Base-by-base conservation (phyloP, 92 coral and sea anemone genomes). In the Pocillopora meandrina region DNA sequence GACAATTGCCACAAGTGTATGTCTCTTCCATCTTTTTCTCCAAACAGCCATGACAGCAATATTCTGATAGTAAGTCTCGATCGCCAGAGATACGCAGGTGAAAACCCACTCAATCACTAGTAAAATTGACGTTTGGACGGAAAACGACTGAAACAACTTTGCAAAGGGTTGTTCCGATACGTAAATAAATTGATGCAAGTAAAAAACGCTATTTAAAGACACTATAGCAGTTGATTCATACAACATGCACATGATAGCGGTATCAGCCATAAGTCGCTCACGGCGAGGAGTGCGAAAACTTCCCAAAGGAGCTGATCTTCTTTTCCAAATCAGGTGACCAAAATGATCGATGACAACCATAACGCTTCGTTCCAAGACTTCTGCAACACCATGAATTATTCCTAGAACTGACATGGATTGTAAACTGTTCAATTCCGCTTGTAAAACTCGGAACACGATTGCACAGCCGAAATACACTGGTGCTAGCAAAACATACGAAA, bases 201-300 rank as follows among this genome's bases (percentile, higher is more conserved):
- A 42, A 3, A 42, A 42, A 42, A 42, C 52, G 8, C 52, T 42
- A 7, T 42, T 42, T 3, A 42, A 3, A 42, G 52, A 42, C 52
- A 42, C 52, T 42, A 42, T 42, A 7, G 52, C 8, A 42, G 52
- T 42, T 42, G 52, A 42, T 42, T 42, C 52, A 42, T 62, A 71
- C 56, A 81, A 34, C 85, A 81, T 81, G 67, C 87, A 74, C 82
- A 74, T 83, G 34, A 83, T 83, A 52, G 72, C 63, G 71, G 73
- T 83, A 62, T 83, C 82, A 55, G 87, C 80, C 79, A 72, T 72
- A 17, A 83, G 87, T 60, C 87, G 23, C 76, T 83, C 87, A 61
- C 73, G 60, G 61, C 87, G 87, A 83, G 87, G 87, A 61, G 80
- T 72, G 36, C 87, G 87, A 74, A 83, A 83, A 74, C 71, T 74